Percentiles rank a stretch among this genome's conserved stretches.
Conservation (phyloP, 1,140 invertebrate genomes). For the Brachionus sp. region DNA sequence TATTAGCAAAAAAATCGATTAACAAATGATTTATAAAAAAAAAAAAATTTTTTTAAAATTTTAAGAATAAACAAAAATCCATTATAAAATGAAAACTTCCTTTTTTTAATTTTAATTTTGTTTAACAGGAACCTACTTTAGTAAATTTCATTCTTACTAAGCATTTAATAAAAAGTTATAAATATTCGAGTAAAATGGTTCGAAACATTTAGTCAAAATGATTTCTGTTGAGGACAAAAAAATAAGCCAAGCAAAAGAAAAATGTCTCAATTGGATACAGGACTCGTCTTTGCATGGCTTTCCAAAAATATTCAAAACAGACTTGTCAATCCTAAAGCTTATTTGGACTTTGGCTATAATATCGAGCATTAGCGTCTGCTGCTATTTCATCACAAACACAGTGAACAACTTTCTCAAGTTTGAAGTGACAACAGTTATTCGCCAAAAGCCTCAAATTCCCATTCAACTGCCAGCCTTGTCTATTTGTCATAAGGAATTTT, state of each 20-base stretch:
- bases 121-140: too few species aligned
- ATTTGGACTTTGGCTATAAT: neutral
- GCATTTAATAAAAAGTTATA: too few species aligned
- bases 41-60: too few species aligned
- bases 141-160: too few species aligned
- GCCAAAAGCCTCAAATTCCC: neutral
- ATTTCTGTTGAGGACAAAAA: too few species aligned
- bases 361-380: neutral
- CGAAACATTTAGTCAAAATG: too few species aligned
- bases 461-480: neutral
- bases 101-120: too few species aligned
- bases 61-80: neutral
- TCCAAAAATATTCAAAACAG: slow-evolving; percentile 21
- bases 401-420: neutral
- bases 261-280: neutral
- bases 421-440: neutral
- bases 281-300: neutral
- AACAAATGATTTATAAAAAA: too few species aligned
- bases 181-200: too few species aligned
- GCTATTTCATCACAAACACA: neutral
- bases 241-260: too few species aligned
- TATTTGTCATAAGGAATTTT: neutral
- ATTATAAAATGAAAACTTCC: neutral
- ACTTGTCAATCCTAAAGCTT: neutral
- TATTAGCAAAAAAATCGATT: too few species aligned